These are phyloP conservation scores for Porites evermanni DNA, from an alignment of 92 coral and sea anemone species.

Conservation along the genomic window DNA sequence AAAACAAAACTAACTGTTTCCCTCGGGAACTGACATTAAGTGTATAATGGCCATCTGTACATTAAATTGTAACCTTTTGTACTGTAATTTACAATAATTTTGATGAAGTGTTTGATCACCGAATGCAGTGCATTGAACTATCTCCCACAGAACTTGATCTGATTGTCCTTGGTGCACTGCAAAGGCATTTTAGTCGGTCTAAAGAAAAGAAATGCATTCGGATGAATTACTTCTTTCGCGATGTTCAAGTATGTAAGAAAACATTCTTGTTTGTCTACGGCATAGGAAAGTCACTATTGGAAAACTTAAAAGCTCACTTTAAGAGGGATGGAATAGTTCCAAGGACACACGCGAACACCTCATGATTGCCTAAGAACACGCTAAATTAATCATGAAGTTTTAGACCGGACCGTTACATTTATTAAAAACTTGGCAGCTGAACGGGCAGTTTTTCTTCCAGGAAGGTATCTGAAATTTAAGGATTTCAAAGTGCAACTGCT, in stretches of 20 bases:
- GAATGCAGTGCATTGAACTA: constrained; percentile 51
- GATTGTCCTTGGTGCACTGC: constrained; percentile 53
- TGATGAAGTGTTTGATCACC: constrained; percentile 22
- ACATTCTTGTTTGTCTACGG: background rate
- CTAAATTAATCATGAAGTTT: too few species aligned
- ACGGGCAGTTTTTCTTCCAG: too few species aligned
- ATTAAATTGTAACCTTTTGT: too few species aligned
- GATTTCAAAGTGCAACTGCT: too few species aligned
- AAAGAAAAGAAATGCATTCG: constrained; percentile 42
- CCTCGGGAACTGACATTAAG: too few species aligned
- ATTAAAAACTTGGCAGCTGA: too few species aligned
- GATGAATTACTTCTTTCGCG: constrained; percentile 50
- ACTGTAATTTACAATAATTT: background rate
- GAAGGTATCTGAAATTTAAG: too few species aligned
- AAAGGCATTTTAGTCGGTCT: constrained; percentile 43
- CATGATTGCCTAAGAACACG: background rate
- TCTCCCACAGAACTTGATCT: constrained; percentile 59
- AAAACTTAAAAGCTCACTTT: background rate
- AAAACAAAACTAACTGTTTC: too few species aligned
- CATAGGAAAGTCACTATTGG: background rate
- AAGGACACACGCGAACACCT: background rate
- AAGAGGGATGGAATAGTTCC: background rate
- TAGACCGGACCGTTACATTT: too few species aligned
- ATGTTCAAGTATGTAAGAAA: background rate
- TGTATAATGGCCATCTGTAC: too few species aligned